Percentiles rank a stretch among this genome's conserved stretches.
Evolutionary conservation across 2,113 vertebrate genomes (phyloP).

Genomic region (Hydrochoerus hydrochaeris): DNA sequence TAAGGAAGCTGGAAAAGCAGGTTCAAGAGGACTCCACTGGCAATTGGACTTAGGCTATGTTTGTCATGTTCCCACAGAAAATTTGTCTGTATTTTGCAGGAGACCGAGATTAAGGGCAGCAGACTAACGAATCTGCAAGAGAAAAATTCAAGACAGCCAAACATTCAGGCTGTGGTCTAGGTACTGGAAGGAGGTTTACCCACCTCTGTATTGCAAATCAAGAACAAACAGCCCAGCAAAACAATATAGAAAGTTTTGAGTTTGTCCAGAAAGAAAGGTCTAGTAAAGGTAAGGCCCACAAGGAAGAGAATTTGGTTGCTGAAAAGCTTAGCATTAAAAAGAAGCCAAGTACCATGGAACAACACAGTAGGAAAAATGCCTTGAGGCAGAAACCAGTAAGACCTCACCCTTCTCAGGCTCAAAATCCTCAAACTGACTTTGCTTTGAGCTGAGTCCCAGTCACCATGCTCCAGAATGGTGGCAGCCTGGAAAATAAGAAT

Average conservation of each 20-base stretch:
- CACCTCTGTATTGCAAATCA: no score
- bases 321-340: neutral
- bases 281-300: neutral
- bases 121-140: no score
- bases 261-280: neutral
- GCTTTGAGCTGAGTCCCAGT: neutral
- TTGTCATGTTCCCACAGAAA: neutral
- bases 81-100: neutral
- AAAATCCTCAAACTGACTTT: neutral
- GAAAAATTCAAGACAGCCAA: no score
- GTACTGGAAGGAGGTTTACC: no score
- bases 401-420: no score
- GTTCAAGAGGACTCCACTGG: no score
- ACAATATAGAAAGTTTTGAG: neutral
- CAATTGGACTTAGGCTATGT: neutral
- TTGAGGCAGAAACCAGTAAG: no score
- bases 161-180: neutral
- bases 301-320: no score
- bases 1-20: no score
- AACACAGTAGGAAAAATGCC: neutral
- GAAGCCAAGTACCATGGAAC: no score
- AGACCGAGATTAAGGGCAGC: no score
- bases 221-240: neutral
- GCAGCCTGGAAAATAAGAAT: no score
- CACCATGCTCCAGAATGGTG: neutral